phyloP scores from a whole-genome alignment of 1,140 invertebrate species.

The Ylistrum balloti region DNA sequence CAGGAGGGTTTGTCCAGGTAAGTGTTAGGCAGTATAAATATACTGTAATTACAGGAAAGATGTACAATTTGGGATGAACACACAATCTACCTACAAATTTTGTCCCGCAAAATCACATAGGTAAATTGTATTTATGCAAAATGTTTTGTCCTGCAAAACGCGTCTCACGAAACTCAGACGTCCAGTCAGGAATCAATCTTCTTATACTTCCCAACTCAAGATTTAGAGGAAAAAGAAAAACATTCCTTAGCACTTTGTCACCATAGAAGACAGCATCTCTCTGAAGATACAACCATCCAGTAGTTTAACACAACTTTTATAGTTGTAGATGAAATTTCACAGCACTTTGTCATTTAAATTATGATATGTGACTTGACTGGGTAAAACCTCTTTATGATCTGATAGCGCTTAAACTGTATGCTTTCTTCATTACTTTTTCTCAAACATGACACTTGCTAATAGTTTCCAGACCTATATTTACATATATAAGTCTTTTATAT shows the following conservation, averaged over 20 bases:
- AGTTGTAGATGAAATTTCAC: not conserved
- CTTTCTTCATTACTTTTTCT: not conserved
- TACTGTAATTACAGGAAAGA: not conserved
- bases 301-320: not conserved
- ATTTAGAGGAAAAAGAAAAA: not conserved
- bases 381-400: not conserved
- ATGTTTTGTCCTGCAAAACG: slow-evolving; percentile 8
- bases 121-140: not conserved
- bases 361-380: not conserved
- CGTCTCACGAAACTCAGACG: not conserved
- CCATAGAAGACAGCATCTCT: not conserved
- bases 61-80: not conserved
- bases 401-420: not conserved
- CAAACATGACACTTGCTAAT: not conserved
- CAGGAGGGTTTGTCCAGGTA: not conserved
- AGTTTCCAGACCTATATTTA: not conserved
- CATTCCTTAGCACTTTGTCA: not conserved
- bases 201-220: not conserved
- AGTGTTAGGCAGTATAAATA: not conserved
- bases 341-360: slow-evolving; percentile 20
- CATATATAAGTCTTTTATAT: not conserved
- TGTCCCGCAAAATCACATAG: slow-evolving; percentile 17
- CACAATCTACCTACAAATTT: slow-evolving; percentile 34
- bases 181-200: not conserved
- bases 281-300: not conserved